Evolutionary conservation across 2,113 vertebrate species (phyloP).

Genomic region (Vanacampus margaritifer): DNA sequence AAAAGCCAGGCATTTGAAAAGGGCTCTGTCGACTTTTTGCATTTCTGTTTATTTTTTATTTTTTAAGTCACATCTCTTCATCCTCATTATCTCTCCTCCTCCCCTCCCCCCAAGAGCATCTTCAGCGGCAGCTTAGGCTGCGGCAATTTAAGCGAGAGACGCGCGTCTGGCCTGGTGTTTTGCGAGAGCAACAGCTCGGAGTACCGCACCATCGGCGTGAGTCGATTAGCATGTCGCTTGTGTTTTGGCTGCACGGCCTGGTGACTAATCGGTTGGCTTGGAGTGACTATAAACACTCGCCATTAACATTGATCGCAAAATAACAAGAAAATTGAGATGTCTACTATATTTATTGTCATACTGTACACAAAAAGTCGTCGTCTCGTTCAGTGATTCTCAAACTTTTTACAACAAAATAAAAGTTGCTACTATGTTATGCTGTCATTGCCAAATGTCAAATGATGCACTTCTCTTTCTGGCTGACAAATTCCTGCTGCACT

Average conservation of each 20-base stretch:
- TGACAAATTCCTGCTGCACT: too few relatives aligned
- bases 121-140: constrained; percentile 94
- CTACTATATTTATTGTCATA: too few relatives aligned
- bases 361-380: too few relatives aligned
- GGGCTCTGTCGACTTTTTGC: background rate
- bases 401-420: too few relatives aligned
- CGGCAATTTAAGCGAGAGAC: constrained; percentile 90
- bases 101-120: constrained; percentile 84
- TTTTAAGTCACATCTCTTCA: constrained; percentile 38
- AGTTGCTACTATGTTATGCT: too few relatives aligned
- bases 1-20: background rate
- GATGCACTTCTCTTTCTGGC: too few relatives aligned
- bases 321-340: background rate
- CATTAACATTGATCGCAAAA: background rate
- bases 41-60: background rate
- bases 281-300: background rate
- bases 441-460: too few relatives aligned
- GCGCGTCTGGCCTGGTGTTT: constrained; percentile 94
- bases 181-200: constrained; percentile 88
- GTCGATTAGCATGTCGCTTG: constrained; percentile 73
- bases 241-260: constrained; percentile 68
- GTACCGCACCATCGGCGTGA: constrained; percentile 91
- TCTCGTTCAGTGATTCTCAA: too few relatives aligned
- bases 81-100: constrained; percentile 54
- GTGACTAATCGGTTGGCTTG: constrained; percentile 21